A percentile compares a stretch with the other conserved stretches of the same genome.
These are phyloP conservation scores for Dasyurus viverrinus DNA, from an alignment of 2,113 vertebrate genomes.

Conservation along the genomic window DNA sequence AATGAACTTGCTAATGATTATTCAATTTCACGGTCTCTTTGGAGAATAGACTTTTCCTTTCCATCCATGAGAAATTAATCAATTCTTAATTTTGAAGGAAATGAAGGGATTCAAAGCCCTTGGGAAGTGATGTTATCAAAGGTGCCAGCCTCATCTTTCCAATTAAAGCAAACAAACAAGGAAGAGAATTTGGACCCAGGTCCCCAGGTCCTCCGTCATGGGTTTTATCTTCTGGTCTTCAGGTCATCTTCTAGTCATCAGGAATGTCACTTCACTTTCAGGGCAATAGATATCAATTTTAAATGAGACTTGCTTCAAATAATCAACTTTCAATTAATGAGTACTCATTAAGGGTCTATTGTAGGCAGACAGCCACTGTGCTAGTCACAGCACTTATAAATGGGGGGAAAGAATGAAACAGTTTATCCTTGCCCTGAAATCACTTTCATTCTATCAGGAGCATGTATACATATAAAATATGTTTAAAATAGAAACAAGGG, in stretches of 20 bases:
- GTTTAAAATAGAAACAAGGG: background rate
- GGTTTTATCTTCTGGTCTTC: background rate
- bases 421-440: background rate
- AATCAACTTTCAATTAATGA: background rate
- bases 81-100: background rate
- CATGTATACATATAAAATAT: background rate
- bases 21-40: background rate
- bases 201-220: background rate
- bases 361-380: background rate
- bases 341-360: background rate
- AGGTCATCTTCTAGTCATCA: background rate
- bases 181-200: background rate
- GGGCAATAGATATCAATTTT: background rate
- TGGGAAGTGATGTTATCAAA: background rate
- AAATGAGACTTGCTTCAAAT: background rate
- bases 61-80: background rate
- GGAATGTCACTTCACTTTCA: background rate
- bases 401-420: background rate
- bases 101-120: background rate
- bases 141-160: fast-evolving
- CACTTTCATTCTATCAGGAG: background rate
- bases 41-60: background rate
- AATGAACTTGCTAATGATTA: background rate
- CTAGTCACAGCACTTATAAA: background rate
- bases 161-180: fast-evolving